These are phyloP conservation scores for Spisula subtruncata DNA, from an alignment of 2,888 invertebrate species.

Conservation along the genomic window DNA sequence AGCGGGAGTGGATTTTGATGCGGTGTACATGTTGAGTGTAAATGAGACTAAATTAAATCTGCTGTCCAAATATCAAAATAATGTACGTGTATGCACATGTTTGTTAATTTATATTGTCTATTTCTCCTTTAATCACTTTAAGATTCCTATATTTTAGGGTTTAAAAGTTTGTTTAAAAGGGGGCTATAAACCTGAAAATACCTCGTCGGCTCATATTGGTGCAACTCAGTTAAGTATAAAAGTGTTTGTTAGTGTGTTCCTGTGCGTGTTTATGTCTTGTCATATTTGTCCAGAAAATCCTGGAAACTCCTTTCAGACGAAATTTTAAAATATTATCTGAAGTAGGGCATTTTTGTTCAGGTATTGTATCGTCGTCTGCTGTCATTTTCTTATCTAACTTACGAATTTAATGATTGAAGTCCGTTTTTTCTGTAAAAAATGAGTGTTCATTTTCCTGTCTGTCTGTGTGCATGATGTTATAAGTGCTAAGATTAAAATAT, in stretches of 20 bases:
- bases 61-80: background rate
- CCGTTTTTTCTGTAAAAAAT: background rate
- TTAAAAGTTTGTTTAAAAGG: constrained; percentile 25
- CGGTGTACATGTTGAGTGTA: background rate
- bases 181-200: constrained; percentile 61
- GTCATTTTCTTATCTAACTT: background rate
- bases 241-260: background rate
- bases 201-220: constrained; percentile 49
- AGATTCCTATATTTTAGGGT: background rate
- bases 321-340: background rate
- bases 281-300: background rate
- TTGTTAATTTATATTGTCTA: constrained; percentile 18
- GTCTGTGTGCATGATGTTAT: background rate
- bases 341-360: background rate
- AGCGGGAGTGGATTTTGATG: background rate
- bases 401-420: constrained; percentile 5
- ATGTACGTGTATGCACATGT: background rate
- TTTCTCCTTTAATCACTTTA: background rate
- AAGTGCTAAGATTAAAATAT: constrained; percentile 13
- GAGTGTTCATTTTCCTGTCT: background rate
- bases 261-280: background rate
- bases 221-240: constrained; percentile 30
- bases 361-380: background rate
- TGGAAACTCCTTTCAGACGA: background rate
- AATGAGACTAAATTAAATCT: background rate